Evolutionary conservation across 2,888 invertebrate genomes (phyloP).

Genomic region (Amphipyra berbera): DNA sequence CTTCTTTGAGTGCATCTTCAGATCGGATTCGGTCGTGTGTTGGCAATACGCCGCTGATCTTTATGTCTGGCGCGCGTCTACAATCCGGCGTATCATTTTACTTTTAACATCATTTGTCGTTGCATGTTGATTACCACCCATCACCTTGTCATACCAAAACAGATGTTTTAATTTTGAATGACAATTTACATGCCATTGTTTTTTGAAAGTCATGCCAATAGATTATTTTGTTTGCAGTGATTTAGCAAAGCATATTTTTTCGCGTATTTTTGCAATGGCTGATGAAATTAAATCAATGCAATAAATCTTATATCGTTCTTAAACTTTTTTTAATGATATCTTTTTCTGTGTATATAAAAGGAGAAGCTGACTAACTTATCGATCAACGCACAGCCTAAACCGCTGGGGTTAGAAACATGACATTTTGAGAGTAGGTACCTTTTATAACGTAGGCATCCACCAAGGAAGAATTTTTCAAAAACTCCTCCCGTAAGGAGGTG

Average conservation of each 20-base stretch:
- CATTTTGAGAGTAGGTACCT: no score
- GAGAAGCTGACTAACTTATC: no score
- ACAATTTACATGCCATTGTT: slow-evolving; percentile 19
- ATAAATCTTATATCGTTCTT: no score
- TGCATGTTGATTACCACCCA: slow-evolving; percentile 17
- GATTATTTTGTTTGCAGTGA: slow-evolving; percentile 9
- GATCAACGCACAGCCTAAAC: no score
- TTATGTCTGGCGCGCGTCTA: slow-evolving; percentile 70
- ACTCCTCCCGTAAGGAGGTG: no score
- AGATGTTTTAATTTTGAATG: slow-evolving; percentile 25
- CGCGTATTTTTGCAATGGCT: background rate
- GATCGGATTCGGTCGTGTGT: slow-evolving; percentile 27
- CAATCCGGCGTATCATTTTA: slow-evolving; percentile 41
- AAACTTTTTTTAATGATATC: no score
- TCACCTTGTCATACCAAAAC: slow-evolving; percentile 40
- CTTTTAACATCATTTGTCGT: slow-evolving; percentile 35
- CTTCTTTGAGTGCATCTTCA: slow-evolving; percentile 27
- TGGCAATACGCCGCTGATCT: slow-evolving; percentile 59
- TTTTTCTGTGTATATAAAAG: no score
- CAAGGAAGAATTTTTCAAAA: no score
- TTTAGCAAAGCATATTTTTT: background rate
- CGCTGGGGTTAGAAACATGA: no score
- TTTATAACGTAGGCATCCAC: no score
- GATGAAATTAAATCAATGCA: no score
- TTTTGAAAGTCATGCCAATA: slow-evolving; percentile 40